Evolutionary conservation across 64 coral and sea anemone species (phyloP).

Genomic region (Acropora yongei): DNA sequence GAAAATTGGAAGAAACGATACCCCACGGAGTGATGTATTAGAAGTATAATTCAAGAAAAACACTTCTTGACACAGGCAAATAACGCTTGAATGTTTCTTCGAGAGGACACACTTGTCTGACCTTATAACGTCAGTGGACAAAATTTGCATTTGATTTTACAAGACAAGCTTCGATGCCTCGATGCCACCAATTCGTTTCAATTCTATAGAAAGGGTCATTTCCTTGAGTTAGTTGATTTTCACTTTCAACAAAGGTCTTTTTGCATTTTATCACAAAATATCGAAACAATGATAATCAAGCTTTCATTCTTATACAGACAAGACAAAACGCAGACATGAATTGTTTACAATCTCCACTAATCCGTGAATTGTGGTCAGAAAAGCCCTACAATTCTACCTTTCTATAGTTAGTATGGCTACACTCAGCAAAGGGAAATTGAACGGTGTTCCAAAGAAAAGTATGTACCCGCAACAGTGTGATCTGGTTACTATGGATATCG

Average conservation of each 20-base stretch:
- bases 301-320: too few relatives aligned
- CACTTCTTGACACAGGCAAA: neutral
- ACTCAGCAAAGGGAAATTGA: too few relatives aligned
- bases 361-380: too few relatives aligned
- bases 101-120: neutral
- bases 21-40: neutral
- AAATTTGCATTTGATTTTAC: conserved; percentile 40
- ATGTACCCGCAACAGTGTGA: too few relatives aligned
- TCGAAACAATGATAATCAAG: neutral
- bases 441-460: too few relatives aligned
- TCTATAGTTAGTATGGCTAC: too few relatives aligned
- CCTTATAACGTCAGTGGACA: neutral
- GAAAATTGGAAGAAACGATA: neutral
- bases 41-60: neutral
- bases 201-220: neutral
- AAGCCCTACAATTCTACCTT: too few relatives aligned
- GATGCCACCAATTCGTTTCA: neutral
- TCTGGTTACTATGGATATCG: too few relatives aligned
- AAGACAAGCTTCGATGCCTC: neutral
- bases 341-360: too few relatives aligned
- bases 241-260: neutral
- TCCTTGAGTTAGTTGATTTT: conserved; percentile 2
- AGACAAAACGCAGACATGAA: too few relatives aligned
- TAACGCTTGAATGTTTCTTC: neutral
- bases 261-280: neutral